Base-by-base conservation (phyloP, 2,888 invertebrate species). In the Halictus quadricinctus region DNA sequence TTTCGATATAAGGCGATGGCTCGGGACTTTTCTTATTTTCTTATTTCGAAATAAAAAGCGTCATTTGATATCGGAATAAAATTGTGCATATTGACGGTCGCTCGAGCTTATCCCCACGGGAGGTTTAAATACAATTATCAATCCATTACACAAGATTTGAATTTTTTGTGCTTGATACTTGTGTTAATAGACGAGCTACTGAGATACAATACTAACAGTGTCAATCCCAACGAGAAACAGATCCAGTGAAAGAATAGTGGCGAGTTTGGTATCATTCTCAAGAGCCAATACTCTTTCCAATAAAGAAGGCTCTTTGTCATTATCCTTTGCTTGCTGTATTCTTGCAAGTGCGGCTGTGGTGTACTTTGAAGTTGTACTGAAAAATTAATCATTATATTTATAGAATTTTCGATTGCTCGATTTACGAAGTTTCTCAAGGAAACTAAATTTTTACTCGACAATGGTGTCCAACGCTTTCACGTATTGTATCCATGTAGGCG, bases 171-270 rank as follows among this genome's bases (percentile, higher is more conserved):
- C 46, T 12, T 1, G 13, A 46, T 46, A 46, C 12, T 12, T 48
- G 15, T 48, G 15, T 48, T 5, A 15, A 15, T 48, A 48, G 15
- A 48, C 48, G 15, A 15, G 15, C 3, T 36, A 8, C 10, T 43
- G 1, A 6, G 5, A 21, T 12, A 70, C 12, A 1, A 15, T 50
- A 91, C 95, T 93, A 93, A 97, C 97, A 91, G 97, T 97, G 90
- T 97, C 97, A 72, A 97, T 96, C n/a, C 97, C 97, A 54, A 97
- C 97, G 13, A 97, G 95, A 92, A 97, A 97, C 93, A 97, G 95
- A 88, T 97, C 97, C 7, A 97, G 94, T 0, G 97, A 96, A 6
- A 97, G 96, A 60, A 97, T 96, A n/a, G 96, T 96, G 0, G 97
- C 96, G 0, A 96, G 96, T 90, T 96, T 95, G 0, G 96, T 95